Conservation (phyloP, 2,113 vertebrate genomes). For the Hydropotes inermis region DNA sequence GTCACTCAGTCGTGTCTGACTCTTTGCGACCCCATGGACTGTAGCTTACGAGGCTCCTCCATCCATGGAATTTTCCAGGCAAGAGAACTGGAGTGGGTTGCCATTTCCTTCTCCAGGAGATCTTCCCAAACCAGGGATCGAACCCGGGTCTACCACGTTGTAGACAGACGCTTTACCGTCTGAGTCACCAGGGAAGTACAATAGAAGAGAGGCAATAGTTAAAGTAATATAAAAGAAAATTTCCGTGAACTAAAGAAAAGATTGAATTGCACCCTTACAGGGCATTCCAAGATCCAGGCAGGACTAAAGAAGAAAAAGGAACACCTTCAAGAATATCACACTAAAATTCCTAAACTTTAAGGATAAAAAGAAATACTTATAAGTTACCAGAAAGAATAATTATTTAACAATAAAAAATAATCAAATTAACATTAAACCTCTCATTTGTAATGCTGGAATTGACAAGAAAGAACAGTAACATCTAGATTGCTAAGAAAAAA, state of each 20-base stretch:
- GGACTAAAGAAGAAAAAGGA: background rate
- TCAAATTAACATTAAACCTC: background rate
- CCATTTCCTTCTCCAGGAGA: too few relatives aligned
- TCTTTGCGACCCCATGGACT: too few relatives aligned
- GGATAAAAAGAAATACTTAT: background rate
- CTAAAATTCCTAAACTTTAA: background rate
- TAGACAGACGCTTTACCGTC: too few relatives aligned
- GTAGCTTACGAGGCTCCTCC: too few relatives aligned
- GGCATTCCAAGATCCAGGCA: background rate
- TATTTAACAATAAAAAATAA: background rate
- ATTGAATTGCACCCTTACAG: background rate
- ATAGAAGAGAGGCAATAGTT: background rate
- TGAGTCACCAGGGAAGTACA: too few relatives aligned
- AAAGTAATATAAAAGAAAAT: background rate
- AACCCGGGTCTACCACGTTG: too few relatives aligned
- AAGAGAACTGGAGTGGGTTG: too few relatives aligned
- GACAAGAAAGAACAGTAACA: background rate
- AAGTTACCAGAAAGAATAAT: background rate
- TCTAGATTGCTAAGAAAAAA: background rate
- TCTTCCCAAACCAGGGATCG: too few relatives aligned
- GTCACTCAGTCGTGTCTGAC: too few relatives aligned
- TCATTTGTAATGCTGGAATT: background rate
- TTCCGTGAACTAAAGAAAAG: background rate
- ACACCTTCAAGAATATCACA: background rate
- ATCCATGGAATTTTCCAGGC: too few relatives aligned